A percentile compares a stretch with the other conserved stretches of the same genome.
These are phyloP conservation scores for Ectropis crepuscularia DNA, from an alignment of 2,888 invertebrate genomes.

Conservation along the genomic window DNA sequence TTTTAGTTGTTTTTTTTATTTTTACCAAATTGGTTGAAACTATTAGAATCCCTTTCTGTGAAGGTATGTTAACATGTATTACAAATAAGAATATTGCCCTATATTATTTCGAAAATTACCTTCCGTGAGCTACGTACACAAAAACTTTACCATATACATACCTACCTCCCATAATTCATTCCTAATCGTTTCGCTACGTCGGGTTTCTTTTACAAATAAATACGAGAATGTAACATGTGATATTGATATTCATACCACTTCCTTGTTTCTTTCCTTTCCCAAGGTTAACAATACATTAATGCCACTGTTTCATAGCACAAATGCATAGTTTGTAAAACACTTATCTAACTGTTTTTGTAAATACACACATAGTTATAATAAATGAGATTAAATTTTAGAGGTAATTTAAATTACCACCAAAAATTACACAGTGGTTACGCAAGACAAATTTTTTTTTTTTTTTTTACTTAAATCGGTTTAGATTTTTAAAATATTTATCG, in stretches of 20 bases:
- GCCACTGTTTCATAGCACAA: neutral
- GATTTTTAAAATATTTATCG: no score
- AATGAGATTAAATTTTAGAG: no score
- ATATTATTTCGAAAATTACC: conserved; percentile 2
- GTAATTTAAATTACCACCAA: no score
- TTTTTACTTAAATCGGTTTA: no score
- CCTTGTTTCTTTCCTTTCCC: conserved; percentile 6
- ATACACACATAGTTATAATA: no score
- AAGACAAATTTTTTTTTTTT: no score
- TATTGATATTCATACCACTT: conserved; percentile 29
- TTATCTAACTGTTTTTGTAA: no score
- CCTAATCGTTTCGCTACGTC: conserved; percentile 31
- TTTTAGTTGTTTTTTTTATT: no score
- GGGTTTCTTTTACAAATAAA: conserved; percentile 30
- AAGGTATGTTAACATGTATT: no score
- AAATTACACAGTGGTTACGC: no score
- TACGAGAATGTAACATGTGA: conserved; percentile 26
- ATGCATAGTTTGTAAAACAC: neutral
- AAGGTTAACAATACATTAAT: neutral
- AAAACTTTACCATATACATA: conserved; percentile 23
- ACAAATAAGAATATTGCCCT: neutral
- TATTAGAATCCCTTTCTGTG: neutral
- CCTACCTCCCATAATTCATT: conserved; percentile 28
- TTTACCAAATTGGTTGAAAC: neutral
- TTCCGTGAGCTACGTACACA: conserved; percentile 8